Base-by-base conservation (phyloP, 1,140 invertebrate genomes). In the Pogonomyrmex barbatus region DNA sequence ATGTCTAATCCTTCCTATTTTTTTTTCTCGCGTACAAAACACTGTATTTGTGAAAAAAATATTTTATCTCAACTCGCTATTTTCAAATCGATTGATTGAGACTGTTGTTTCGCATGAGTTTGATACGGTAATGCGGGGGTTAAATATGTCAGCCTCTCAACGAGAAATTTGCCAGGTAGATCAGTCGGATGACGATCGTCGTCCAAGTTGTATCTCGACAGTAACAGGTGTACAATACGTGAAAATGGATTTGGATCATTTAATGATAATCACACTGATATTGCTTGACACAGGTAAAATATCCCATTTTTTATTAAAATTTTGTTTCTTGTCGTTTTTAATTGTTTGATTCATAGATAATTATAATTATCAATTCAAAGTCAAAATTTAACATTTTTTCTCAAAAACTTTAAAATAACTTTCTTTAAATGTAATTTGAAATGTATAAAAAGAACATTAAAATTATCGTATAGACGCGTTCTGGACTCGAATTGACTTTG, bases 101-200 rank as follows among this genome's bases (percentile, higher is more conserved):
- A 10, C 45, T 68, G 36, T 54, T 58, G 30, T 83, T 83, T 75
- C n/a, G 42, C 5, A 8, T 4, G 42, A 50, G 30, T 83, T 62
- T 12, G 42, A 67, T 79, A 54, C n/a, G 39, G 9, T 47, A 14
- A 56, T 39, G 12, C 63, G 62, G 68, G 70, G 75, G 83, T 82
- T 71, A 77, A 36, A 71, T 81, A 82, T 58, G 10, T 62, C 56
- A 52, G 54, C n/a, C 47, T 82, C 30, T 73, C 5, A 12, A 45
- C 76, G 45, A 73, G 54, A 52, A 90, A 86, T 81, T 81, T 85
- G 56, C 52, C 50, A 84, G 39, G 68, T 90, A 79, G 58, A 83
- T 91, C 83, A 90, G 91, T 91, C 70, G 75, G 33, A 12, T 63
- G 58, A 6, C 39, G 70, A 77, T 91, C 75, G 76, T 88, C 84